These are phyloP conservation scores for Plagiodera versicolora DNA, from an alignment of 2,888 invertebrate species.

Conservation along the genomic window DNA sequence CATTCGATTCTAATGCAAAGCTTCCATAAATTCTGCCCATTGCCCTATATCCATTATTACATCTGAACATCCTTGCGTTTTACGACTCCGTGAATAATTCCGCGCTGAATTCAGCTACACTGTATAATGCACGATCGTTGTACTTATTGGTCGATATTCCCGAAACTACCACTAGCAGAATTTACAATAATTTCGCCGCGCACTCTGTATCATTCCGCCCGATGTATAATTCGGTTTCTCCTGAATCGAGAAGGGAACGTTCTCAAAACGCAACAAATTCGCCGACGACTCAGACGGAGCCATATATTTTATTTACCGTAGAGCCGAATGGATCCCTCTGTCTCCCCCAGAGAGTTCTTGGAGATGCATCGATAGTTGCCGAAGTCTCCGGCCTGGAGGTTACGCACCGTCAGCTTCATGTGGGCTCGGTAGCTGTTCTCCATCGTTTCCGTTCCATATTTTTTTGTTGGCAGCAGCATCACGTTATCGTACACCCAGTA, in stretches of 20 bases:
- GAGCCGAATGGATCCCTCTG: slow-evolving; percentile 88
- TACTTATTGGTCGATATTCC: not conserved
- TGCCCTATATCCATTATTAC: not conserved
- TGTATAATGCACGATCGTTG: not conserved
- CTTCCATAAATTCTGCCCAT: not conserved
- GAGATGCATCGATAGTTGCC: slow-evolving; percentile 92
- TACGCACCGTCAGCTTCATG: slow-evolving; percentile 86
- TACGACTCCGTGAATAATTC: not conserved
- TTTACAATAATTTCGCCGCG: too few species aligned
- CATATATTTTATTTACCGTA: slow-evolving; percentile 69
- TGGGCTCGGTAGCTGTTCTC: slow-evolving; percentile 88
- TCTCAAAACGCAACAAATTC: not conserved
- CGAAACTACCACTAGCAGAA: too few species aligned
- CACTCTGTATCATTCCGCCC: too few species aligned
- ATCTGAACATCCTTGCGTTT: not conserved
- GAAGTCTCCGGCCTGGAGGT: slow-evolving; percentile 81
- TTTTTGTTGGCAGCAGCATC: slow-evolving; percentile 87
- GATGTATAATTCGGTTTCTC: too few species aligned
- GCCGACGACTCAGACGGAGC: slow-evolving; percentile 1
- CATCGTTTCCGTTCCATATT: slow-evolving; percentile 79
- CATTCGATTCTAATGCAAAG: slow-evolving; percentile 15
- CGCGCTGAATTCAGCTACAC: not conserved
- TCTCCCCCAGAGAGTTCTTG: slow-evolving; percentile 91
- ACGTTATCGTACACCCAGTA: slow-evolving; percentile 91
- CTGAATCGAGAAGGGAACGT: not conserved